A percentile compares a stretch with the other conserved stretches of the same genome.
Evolutionary conservation across 2,888 invertebrate genomes (phyloP).

Genomic region (Fissipunctia ypsillon): DNA sequence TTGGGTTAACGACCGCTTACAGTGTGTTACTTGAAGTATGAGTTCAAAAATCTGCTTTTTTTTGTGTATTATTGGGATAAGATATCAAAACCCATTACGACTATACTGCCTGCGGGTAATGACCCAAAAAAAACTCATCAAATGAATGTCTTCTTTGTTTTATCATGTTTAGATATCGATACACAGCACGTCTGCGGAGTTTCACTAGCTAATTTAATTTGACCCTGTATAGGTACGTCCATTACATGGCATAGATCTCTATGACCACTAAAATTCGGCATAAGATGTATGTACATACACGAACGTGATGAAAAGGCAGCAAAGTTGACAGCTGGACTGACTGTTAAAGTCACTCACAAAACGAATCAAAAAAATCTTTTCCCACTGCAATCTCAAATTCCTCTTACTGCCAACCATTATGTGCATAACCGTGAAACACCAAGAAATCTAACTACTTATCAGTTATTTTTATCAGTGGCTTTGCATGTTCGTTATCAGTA

Average conservation of each 20-base stretch:
- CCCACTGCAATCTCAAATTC: constrained; percentile 23
- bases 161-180: too few relatives aligned
- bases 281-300: not conserved
- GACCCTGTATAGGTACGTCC: too few relatives aligned
- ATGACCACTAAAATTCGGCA: not conserved
- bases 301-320: not conserved
- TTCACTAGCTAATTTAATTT: too few relatives aligned
- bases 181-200: too few relatives aligned
- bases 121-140: too few relatives aligned
- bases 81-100: too few relatives aligned
- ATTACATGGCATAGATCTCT: not conserved
- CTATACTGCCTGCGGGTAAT: too few relatives aligned
- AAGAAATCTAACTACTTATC: constrained; percentile 49
- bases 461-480: constrained; percentile 51
- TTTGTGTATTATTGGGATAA: too few relatives aligned
- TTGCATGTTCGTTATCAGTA: constrained; percentile 59
- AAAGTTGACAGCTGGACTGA: not conserved
- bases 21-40: too few relatives aligned
- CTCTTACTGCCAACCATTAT: not conserved
- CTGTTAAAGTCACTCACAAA: not conserved
- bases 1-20: too few relatives aligned
- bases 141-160: too few relatives aligned
- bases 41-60: too few relatives aligned
- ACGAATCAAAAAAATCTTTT: not conserved
- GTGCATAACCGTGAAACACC: constrained; percentile 36